phyloP scores from a whole-genome alignment of 2,113 vertebrate genomes.

The Syrmaticus mikado region DNA sequence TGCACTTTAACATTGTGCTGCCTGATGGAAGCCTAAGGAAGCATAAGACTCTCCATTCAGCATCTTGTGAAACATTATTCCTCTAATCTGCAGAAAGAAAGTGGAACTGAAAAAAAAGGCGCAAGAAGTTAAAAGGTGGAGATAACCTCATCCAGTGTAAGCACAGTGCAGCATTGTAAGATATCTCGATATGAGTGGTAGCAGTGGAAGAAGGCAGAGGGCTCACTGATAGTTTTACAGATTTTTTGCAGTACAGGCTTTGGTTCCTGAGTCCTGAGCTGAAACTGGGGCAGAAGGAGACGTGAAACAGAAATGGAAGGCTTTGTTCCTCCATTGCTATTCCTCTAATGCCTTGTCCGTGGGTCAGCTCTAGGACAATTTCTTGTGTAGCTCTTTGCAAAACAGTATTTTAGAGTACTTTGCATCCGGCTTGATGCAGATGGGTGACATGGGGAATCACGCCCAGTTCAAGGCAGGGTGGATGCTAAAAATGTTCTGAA shows the following conservation, averaged over 20 bases:
- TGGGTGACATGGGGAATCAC: background rate
- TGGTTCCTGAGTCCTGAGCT: background rate
- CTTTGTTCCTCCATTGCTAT: background rate
- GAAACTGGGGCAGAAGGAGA: background rate
- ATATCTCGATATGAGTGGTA: background rate
- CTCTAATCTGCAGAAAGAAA: background rate
- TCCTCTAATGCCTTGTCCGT: background rate
- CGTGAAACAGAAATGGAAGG: background rate
- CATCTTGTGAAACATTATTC: background rate
- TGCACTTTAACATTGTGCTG: background rate
- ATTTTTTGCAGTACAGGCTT: background rate
- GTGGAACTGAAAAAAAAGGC: background rate
- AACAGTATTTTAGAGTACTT: background rate
- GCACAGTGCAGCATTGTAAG: background rate
- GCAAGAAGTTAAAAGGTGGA: background rate
- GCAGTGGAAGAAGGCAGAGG: background rate
- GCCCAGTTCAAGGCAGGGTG: background rate
- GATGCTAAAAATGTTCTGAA: slow-evolving; percentile 16
- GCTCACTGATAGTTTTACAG: background rate
- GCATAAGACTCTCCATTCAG: background rate
- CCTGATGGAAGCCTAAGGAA: background rate
- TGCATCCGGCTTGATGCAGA: background rate
- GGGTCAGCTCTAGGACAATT: background rate
- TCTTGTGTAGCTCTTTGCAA: background rate
- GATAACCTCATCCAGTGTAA: background rate